Base-by-base conservation (phyloP, 2,797 vertebrate genomes). In the Xiphophorus birchmanni region DNA sequence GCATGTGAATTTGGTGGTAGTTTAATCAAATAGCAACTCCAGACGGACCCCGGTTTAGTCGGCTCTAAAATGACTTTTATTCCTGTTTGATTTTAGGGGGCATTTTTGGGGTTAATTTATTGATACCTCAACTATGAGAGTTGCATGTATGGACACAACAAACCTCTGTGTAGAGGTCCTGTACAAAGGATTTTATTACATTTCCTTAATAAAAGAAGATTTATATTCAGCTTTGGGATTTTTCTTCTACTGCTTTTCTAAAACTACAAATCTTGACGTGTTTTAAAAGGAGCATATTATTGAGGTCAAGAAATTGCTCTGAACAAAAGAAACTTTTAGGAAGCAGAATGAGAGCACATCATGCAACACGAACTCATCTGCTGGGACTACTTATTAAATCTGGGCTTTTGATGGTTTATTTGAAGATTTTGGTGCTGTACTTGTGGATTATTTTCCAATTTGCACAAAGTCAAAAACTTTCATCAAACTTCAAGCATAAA, bases 181-280 rank as follows among this genome's bases (percentile, higher is more conserved):
- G 97, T 98, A 98, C 96, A 97, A 96, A 97, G 89, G 96, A 94
- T 97, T 98, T 99, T 97, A 98, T 97, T 98, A 98, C 97, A 97
- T 98, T 98, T 99, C 97, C 97, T 98, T 98, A 98, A 98, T 98
- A 98, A 98, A 99, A 96, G 91, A 95, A 95, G 96, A 96, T 97
- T 97, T 96, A 95, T 98, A 93, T 92, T 92, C 77, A 90, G 9
- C 23, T 80, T 82, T 87, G 58, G 75, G 63, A 65, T 63, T 76
- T 48, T 69, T 52, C 21, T 56, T 72, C 12, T 7, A 18, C 40
- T 2, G 2, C 18, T 42, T 18, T 23, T 9, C 12, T 21, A 77
- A 67, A 18, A 18, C 0, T 60, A 29, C 26, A 50, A 67, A 40
- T 18, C 35, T 48, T 15, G 26, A 42, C 3, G 2, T 3, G 50